These are phyloP conservation scores for Camelus dromedarius DNA, from an alignment of 2,113 vertebrate species.

Conservation along the genomic window DNA sequence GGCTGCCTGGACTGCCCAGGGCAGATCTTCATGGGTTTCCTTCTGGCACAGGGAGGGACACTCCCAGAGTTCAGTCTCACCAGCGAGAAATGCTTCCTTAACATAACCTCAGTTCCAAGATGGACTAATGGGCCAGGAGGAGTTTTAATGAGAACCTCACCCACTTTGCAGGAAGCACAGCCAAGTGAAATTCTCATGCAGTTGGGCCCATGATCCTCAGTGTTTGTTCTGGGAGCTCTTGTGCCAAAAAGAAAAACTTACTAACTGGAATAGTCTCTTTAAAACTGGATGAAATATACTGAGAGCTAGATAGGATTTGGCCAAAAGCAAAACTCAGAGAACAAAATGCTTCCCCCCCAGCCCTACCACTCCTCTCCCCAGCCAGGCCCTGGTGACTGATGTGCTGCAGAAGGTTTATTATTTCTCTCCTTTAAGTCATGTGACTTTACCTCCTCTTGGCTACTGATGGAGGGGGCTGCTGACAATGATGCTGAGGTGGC, in stretches of 20 bases:
- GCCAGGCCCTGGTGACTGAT: neutral
- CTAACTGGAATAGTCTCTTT: too few relatives aligned
- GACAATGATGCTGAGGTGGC: neutral
- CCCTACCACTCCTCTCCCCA: neutral
- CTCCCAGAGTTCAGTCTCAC: neutral
- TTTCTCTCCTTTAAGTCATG: rapidly evolving
- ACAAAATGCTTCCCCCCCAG: neutral
- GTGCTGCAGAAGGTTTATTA: neutral
- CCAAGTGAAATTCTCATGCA: neutral
- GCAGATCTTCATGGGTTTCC: neutral
- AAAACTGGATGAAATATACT: rapidly evolving
- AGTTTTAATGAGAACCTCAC: neutral
- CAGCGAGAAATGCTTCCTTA: neutral
- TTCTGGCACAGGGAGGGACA: neutral
- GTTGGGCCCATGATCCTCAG: neutral
- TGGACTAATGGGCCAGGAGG: neutral
- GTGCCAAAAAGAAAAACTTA: neutral
- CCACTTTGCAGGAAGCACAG: neutral
- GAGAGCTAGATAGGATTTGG: neutral
- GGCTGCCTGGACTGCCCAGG: neutral
- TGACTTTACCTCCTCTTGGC: neutral
- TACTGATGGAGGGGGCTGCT: neutral
- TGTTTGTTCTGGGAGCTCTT: neutral
- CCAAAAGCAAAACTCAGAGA: neutral
- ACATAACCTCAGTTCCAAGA: neutral